Base-by-base conservation (phyloP, 2,888 invertebrate species). In the Megamerina dolium region DNA sequence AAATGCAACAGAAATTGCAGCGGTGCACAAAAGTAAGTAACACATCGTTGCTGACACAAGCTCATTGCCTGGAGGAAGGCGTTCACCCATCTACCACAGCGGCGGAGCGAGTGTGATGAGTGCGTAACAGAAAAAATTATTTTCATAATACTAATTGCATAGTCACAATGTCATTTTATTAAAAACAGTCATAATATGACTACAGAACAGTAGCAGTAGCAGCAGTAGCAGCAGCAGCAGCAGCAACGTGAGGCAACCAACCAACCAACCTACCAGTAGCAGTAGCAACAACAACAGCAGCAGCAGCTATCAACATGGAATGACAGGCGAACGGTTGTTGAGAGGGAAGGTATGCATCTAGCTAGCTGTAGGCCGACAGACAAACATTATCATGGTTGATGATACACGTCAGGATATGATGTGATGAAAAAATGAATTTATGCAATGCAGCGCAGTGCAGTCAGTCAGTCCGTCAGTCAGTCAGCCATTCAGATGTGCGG, bases 121-220 rank as follows among this genome's bases (percentile, higher is more conserved):
- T n/a, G n/a, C n/a, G n/a, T n/a, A n/a, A n/a, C n/a, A n/a, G 17
- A 58, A 50, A 57, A 63, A 64, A 55, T 51, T 55, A 63, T 65
- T 63, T 54, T 64, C 65, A 65, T 65, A 65, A 65, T 68, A 66
- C 67, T 65, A 65, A 68, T 65, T 65, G 68, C 65, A 65, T 67
- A 61, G 66, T 64, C 66, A 68, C 67, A 65, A 66, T 65, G 67
- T 68, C 63, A 68, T 66, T 65, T 63, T 57, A 43, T 50, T 50
- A 36, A 35, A 49, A 48, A 49, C 32, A 23, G 27, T 23, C 23
- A 23, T 14, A 41, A 8, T 8, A 33, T n/a, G n/a, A n/a, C n/a
- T 37, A 29, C n/a, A 14, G 17, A 36, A 29, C 36, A 40, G 32
- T 27, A 41, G 31, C 30, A 43, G 31, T n/a, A 27, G 30, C 29